phyloP scores from a whole-genome alignment of 2,888 invertebrate genomes.

The Eristalis tenax region DNA sequence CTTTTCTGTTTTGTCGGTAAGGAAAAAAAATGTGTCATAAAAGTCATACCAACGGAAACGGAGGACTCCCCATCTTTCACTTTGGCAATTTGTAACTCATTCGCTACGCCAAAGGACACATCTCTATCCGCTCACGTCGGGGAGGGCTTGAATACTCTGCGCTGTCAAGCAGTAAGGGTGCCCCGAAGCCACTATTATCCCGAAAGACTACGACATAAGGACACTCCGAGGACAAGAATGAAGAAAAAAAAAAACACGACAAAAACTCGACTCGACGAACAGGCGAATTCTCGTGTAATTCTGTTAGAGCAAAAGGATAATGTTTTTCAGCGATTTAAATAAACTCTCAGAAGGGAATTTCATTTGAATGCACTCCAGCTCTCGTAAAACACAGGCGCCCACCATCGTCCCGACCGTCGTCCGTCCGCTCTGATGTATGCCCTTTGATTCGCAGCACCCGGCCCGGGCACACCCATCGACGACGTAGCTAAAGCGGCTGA shows the following conservation, averaged over 20 bases:
- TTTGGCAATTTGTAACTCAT: conserved; percentile 71
- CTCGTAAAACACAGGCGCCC: conserved; percentile 33
- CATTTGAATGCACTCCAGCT: conserved; percentile 63
- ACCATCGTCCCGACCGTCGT: background rate
- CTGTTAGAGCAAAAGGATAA: conserved; percentile 67
- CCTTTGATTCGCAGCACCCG: conserved; percentile 42
- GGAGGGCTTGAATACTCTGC: conserved; percentile 35
- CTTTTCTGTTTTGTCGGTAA: background rate
- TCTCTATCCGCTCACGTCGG: conserved; percentile 43
- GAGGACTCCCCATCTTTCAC: conserved; percentile 62
- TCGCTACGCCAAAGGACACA: conserved; percentile 64
- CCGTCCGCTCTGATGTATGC: conserved; percentile 25
- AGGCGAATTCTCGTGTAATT: conserved; percentile 55
- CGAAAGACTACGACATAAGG: conserved; percentile 32
- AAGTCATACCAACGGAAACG: conserved; percentile 56
- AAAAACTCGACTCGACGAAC: background rate
- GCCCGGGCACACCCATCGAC: background rate
- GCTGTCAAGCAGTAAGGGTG: background rate
- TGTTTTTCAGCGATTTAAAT: conserved; percentile 69
- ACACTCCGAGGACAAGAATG: conserved; percentile 21
- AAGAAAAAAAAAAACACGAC: background rate
- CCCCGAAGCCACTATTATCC: background rate
- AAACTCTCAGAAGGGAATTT: conserved; percentile 63
- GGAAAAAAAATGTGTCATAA: conserved; percentile 1
- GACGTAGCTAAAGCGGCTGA: background rate